These are phyloP conservation scores for Ciconia nigra DNA, from an alignment of 2,797 vertebrate genomes.

Conservation along the genomic window DNA sequence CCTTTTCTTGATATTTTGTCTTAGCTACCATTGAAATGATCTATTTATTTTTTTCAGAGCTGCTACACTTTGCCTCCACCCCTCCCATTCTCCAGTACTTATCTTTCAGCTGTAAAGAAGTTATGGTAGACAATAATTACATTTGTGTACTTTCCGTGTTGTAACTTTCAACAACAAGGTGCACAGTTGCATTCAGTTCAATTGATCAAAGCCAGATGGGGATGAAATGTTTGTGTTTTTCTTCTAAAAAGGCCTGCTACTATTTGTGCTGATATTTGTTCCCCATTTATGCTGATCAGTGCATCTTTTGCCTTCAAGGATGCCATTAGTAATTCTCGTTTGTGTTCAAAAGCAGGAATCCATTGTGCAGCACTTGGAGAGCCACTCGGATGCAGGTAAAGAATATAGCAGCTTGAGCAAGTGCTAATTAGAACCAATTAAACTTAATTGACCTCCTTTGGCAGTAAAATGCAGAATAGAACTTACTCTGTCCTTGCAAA, in stretches of 20 bases:
- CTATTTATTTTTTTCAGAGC: background rate
- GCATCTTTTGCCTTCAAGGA: constrained; percentile 63
- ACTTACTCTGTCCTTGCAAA: constrained; percentile 61
- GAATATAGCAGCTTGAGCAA: constrained; percentile 60
- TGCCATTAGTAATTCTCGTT: constrained; percentile 50
- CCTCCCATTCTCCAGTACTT: background rate
- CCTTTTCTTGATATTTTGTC: background rate
- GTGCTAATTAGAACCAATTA: constrained; percentile 69
- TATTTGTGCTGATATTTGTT: constrained; percentile 18
- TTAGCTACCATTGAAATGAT: background rate
- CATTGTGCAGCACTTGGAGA: constrained; percentile 53
- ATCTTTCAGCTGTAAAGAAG: background rate
- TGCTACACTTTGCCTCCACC: background rate
- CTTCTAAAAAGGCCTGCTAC: background rate
- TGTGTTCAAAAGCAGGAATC: constrained; percentile 56
- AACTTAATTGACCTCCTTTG: constrained; percentile 69
- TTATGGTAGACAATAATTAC: background rate
- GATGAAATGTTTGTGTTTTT: background rate
- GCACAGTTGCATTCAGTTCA: constrained; percentile 35
- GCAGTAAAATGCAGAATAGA: constrained; percentile 50
- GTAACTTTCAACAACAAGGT: background rate
- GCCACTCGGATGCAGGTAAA: constrained; percentile 66
- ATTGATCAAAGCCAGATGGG: constrained; percentile 17
- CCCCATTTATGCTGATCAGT: constrained; percentile 35
- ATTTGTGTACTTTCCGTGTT: background rate